Base-by-base conservation (phyloP, 2,113 vertebrate species). In the Forbesichthys agassizii region DNA sequence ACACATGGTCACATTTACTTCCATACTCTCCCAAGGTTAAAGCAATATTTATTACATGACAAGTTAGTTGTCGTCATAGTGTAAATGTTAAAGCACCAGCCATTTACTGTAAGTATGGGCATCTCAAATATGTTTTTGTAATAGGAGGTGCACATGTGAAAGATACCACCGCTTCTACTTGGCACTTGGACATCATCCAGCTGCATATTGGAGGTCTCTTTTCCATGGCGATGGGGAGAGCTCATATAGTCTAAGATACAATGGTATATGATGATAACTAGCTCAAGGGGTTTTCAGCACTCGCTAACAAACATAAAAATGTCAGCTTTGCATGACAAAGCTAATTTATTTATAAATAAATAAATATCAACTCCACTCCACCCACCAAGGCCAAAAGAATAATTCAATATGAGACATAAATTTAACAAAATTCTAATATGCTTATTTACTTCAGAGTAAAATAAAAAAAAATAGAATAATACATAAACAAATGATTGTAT, bases 401-500 rank as follows among this genome's bases (percentile, higher is more conserved):
- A 70, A 83, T 79, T 85, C 65, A 81, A 65, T 68, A 78, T 36
- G 27, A 66, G 33, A 58, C 69, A 74, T 84, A 87, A 86, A 90
- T 79, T 73, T 69, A 48, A 14, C 48, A 48, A 83, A 77, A 75
- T 77, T 82, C 64, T 55, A 61, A 49, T 2, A 61, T 71, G 81
- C 66, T 73, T 52, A 64, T 83, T 61, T 77, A 70, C 77, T 80
- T 77, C 73, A 80, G 83, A 74, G n/a, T n/a, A n/a, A n/a, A n/a
- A n/a, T n/a, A n/a, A n/a, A n/a, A n/a, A 85, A 88, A 86, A 87
- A 71, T 36, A 71, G 20, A 85, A 86, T 80, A 84, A 90, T 88
- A 89, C 85, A 90, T 83, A 92, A 91, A 90, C 88, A 91, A 81
- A 86, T 79, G 33, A 77, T 85, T 89, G 86, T 88, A 88, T 91